Percentiles rank a stretch among this genome's conserved stretches.
Conservation (phyloP, 2,113 vertebrate species). For the Elachura formosa region DNA sequence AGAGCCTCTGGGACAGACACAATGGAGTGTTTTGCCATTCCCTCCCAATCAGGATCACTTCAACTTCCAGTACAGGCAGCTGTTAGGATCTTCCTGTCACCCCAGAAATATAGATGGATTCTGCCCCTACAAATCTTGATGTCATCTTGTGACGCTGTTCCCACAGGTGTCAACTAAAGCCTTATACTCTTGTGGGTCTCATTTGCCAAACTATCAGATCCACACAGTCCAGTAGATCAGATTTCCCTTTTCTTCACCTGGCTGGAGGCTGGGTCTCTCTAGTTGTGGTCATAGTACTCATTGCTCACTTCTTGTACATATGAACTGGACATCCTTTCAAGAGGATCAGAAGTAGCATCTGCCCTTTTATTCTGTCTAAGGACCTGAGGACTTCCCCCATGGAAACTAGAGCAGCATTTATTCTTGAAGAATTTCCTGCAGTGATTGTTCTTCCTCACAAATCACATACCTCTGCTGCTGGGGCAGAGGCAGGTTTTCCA, state of each 20-base stretch:
- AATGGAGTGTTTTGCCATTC: background rate
- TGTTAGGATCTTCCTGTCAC: background rate
- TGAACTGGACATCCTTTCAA: background rate
- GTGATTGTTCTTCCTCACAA: background rate
- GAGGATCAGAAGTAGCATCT: background rate
- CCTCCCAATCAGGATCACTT: background rate
- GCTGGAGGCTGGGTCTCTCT: background rate
- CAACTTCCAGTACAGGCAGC: background rate
- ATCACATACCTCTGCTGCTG: accelerated
- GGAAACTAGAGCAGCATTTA: background rate
- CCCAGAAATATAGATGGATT: background rate
- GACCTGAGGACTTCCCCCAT: background rate
- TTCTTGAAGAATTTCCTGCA: background rate
- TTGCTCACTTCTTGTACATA: background rate
- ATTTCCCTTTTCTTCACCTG: background rate
- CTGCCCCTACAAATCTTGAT: background rate
- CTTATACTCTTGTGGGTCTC: background rate
- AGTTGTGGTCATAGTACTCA: background rate
- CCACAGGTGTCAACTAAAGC: background rate
- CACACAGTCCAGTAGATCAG: background rate
- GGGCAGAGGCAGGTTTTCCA: background rate
- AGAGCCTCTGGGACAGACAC: background rate
- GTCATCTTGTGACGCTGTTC: background rate
- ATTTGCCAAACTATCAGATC: background rate
- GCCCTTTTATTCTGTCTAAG: background rate